Evolutionary conservation across 2,888 invertebrate species (phyloP), one percentile per base, ranked within the genome.

Genomic region (Acheta domesticus): DNA sequence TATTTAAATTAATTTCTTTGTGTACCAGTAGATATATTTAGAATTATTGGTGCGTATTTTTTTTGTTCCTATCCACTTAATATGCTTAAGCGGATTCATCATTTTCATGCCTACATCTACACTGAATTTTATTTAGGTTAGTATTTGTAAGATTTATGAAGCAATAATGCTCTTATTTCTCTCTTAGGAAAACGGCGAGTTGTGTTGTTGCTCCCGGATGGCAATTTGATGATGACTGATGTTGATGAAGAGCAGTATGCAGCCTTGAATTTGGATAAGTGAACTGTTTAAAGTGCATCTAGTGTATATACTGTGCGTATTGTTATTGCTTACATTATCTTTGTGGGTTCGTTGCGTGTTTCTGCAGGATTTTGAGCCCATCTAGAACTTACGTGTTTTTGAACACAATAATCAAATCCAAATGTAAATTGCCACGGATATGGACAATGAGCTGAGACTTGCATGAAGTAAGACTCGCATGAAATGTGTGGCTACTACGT

Each of bases 191-290:
- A 94, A 23, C 90, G 95, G 84, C 91, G 94, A 86, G 95, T 95
- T 23, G 94, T 95, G 12, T 89, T 95, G n/a, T 88, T 95, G 84
- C 88, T 95, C 83, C 95, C 95, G 12, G 95, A 95, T 86, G 95
- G 95, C 82, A 94, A 93, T 84, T 89, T 95, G 81, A 94, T 95
- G 89, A 93, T 95, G 91, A 95, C 95, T 11, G 94, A 95, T 87
- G 92, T 96, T 82, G 93, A 95, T 84, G 94, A 94, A 84, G 95
- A 95, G 84, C 95, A 96, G 85, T 95, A 93, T 83, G 93, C 93
- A 82, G 92, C 93, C 48, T 84, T 91, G 86, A 84, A 89, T 88
- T 84, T 92, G 86, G 88, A 90, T 87, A 85, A 91, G 89, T 87
- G 90, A 87, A 84, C 16, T 14, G 62, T 62, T 12, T 12, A 14